phyloP scores from a whole-genome alignment of 2,113 vertebrate genomes.

The Synchiropus splendidus region DNA sequence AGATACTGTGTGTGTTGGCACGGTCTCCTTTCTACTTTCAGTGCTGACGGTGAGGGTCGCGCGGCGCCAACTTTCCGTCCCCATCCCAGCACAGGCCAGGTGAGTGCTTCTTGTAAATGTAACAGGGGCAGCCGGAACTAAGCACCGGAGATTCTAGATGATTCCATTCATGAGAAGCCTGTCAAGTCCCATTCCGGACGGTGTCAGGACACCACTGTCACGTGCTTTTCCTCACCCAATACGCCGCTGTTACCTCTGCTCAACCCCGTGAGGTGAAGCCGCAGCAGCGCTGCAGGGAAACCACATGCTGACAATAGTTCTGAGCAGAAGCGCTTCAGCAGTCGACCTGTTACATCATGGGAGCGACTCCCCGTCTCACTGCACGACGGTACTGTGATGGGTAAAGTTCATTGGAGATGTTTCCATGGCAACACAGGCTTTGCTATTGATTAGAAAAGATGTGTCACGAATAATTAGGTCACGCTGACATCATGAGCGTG shows the following conservation, averaged over 20 bases:
- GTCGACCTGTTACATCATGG: slow-evolving; percentile 16
- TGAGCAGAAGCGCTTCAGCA: slow-evolving; percentile 1
- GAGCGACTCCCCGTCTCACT: slow-evolving; percentile 2
- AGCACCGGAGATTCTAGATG: slow-evolving; percentile 13
- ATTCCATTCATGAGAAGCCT: slow-evolving; percentile 5
- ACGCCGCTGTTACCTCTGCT: slow-evolving; percentile 22
- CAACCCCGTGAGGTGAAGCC: slow-evolving; percentile 19
- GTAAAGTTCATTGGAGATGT: slow-evolving; percentile 15
- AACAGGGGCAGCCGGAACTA: slow-evolving; percentile 27
- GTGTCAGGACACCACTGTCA: too few relatives aligned
- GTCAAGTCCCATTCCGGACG: slow-evolving; percentile 30
- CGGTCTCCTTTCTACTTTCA: too few relatives aligned
- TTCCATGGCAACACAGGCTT: slow-evolving; percentile 15
- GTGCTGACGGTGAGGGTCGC: slow-evolving; percentile 3
- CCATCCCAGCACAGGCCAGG: slow-evolving; percentile 22
- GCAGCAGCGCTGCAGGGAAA: too few relatives aligned
- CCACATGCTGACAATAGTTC: too few relatives aligned
- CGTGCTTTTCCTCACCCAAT: slow-evolving; percentile 33
- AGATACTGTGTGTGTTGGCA: slow-evolving; percentile 10
- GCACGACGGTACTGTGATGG: background rate
- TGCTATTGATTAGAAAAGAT: slow-evolving; percentile 28
- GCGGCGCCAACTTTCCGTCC: slow-evolving; percentile 7
- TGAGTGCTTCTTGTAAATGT: slow-evolving; percentile 29
- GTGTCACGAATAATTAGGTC: slow-evolving; percentile 30
- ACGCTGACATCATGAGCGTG: slow-evolving; percentile 8